Evolutionary conservation across 2,797 vertebrate species (phyloP).

Genomic region (Phalanger gymnotis): DNA sequence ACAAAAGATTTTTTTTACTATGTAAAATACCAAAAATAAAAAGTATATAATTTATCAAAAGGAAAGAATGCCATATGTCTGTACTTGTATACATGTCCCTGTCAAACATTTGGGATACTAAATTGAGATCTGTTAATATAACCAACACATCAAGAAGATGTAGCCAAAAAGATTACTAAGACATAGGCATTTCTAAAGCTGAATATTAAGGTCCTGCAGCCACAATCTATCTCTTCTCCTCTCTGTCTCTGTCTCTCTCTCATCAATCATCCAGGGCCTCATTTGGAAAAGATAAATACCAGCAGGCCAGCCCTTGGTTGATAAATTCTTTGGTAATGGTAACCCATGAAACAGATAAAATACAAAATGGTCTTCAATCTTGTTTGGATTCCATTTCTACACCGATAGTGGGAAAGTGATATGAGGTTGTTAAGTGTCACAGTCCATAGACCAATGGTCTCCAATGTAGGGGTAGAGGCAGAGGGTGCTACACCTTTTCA

Average conservation of each 20-base stretch:
- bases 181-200: background rate
- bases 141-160: conserved; percentile 1
- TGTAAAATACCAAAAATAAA: conserved; percentile 46
- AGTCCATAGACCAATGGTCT: background rate
- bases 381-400: background rate
- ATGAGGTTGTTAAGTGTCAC: background rate
- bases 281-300: too few species aligned
- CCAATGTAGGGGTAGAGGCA: background rate
- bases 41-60: conserved; percentile 54
- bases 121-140: conserved; percentile 21
- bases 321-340: background rate
- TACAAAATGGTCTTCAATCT: background rate
- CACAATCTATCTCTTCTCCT: background rate
- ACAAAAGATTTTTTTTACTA: conserved; percentile 68
- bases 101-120: background rate
- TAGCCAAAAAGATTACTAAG: background rate
- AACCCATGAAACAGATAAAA: background rate
- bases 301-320: background rate
- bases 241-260: too few species aligned
- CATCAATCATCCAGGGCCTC: too few species aligned
- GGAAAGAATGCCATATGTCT: background rate
- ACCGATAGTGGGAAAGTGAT: background rate
- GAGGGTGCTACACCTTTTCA: background rate
- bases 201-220: background rate
- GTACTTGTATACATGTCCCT: background rate